A percentile compares a stretch with the other conserved stretches of the same genome.
Evolutionary conservation across 1,140 invertebrate species (phyloP).

Genomic region (Neoseiulus cucumeris): DNA sequence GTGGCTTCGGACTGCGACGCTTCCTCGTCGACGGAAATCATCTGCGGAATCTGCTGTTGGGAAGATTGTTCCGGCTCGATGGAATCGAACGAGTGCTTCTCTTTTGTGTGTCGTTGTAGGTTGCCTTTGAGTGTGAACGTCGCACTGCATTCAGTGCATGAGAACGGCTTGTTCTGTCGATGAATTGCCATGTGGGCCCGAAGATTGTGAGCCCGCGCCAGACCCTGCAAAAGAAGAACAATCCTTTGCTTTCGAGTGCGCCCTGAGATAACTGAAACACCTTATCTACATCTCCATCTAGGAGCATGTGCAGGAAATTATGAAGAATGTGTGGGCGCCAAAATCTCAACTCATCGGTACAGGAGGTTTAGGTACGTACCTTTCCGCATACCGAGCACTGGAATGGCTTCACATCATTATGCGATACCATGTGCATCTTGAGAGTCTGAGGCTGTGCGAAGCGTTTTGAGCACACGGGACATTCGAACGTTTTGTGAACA

Average conservation of each 20-base stretch:
- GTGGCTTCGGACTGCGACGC: neutral
- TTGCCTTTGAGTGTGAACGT: slow-evolving; percentile 34
- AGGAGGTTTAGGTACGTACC: no score
- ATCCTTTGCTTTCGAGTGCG: neutral
- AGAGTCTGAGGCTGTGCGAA: slow-evolving; percentile 38
- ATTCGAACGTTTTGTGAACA: slow-evolving; percentile 30
- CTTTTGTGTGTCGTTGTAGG: slow-evolving; percentile 24
- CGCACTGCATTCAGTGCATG: slow-evolving; percentile 23
- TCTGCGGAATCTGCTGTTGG: neutral
- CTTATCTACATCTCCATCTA: no score
- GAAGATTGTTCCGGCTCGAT: neutral
- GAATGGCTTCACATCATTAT: slow-evolving; percentile 30
- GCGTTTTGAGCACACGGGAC: slow-evolving; percentile 35
- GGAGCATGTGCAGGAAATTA: no score
- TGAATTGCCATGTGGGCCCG: slow-evolving; percentile 23
- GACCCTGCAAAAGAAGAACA: slow-evolving; percentile 11
- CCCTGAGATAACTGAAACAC: no score
- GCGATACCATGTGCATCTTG: slow-evolving; percentile 32
- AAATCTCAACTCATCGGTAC: no score
- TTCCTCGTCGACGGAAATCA: slow-evolving; percentile 2
- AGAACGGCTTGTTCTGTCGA: slow-evolving; percentile 22
- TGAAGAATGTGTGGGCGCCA: no score
- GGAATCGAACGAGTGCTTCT: slow-evolving; percentile 18
- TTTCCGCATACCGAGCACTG: slow-evolving; percentile 29
- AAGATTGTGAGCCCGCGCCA: slow-evolving; percentile 23